A percentile compares a stretch with the other conserved stretches of the same genome.
Evolutionary conservation across 1,140 invertebrate species (phyloP).

Genomic region (Lordiphosa mommai): DNA sequence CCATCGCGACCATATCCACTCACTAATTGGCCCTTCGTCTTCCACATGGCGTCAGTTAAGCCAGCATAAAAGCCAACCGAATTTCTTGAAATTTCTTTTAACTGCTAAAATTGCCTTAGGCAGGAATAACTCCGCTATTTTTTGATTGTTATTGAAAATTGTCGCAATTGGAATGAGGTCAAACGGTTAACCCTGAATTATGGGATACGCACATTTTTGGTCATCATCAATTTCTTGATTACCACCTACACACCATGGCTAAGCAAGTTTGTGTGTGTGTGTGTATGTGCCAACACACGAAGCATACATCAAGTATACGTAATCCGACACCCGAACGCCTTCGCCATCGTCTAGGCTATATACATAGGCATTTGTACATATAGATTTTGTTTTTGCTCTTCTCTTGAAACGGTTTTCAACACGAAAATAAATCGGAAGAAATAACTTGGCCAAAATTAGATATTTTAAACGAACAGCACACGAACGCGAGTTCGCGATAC

Average conservation of each 20-base stretch:
- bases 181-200: constrained; percentile 69
- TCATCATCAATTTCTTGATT: constrained; percentile 67
- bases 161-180: constrained; percentile 45
- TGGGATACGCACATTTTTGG: constrained; percentile 73
- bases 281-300: constrained; percentile 45
- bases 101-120: constrained; percentile 10
- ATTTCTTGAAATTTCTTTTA: too few species aligned
- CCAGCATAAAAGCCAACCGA: too few species aligned
- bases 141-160: constrained; percentile 10
- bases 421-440: constrained; percentile 67
- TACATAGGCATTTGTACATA: constrained; percentile 17
- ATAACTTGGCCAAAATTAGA: constrained; percentile 76
- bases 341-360: constrained; percentile 37
- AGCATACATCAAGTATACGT: constrained; percentile 54
- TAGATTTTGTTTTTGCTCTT: constrained; percentile 9
- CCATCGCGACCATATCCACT: too few species aligned
- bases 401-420: constrained; percentile 40
- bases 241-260: constrained; percentile 4
- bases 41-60: too few species aligned
- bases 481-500: constrained; percentile 19
- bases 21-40: too few species aligned
- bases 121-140: constrained; percentile 3
- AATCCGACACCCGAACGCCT: constrained; percentile 74
- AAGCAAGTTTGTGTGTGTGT: constrained; percentile 5
- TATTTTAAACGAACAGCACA: constrained; percentile 36